A percentile compares a stretch with the other conserved stretches of the same genome.
Conservation (phyloP, 2,888 invertebrate genomes). For the Xestia sexstrigata region DNA sequence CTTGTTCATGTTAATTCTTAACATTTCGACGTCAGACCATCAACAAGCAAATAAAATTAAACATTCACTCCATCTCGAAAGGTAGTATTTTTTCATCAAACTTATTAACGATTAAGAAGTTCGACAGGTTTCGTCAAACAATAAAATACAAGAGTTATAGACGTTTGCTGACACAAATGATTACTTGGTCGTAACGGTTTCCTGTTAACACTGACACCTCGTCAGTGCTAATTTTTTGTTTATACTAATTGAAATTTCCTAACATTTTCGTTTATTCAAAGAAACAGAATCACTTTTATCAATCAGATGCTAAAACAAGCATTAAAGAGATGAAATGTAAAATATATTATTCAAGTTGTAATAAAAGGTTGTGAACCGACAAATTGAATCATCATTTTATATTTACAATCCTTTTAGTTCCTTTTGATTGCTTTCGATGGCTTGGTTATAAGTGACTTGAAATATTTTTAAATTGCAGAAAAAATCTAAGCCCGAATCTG, state of each 20-base stretch:
- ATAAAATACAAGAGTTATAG: constrained; percentile 72
- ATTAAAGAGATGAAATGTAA: constrained; percentile 11
- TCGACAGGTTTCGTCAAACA: constrained; percentile 66
- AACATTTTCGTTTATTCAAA: constrained; percentile 51
- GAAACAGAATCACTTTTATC: constrained; percentile 34
- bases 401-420: constrained; percentile 50
- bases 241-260: constrained; percentile 66
- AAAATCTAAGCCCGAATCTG: constrained; percentile 33
- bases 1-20: constrained; percentile 33
- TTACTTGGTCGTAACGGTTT: constrained; percentile 69
- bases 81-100: constrained; percentile 54
- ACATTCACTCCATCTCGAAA: constrained; percentile 50
- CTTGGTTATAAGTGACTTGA: constrained; percentile 42
- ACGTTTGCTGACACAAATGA: constrained; percentile 64
- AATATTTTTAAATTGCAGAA: constrained; percentile 50
- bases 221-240: constrained; percentile 61
- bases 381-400: constrained; percentile 54
- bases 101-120: constrained; percentile 51
- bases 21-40: constrained; percentile 31
- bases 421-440: constrained; percentile 61
- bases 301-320: constrained; percentile 28
- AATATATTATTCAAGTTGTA: constrained; percentile 17
- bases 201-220: constrained; percentile 67
- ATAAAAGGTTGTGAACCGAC: constrained; percentile 39
- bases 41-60: constrained; percentile 48